These are phyloP conservation scores for Amphipoea oculea DNA, from an alignment of 2,888 invertebrate species.

Conservation along the genomic window DNA sequence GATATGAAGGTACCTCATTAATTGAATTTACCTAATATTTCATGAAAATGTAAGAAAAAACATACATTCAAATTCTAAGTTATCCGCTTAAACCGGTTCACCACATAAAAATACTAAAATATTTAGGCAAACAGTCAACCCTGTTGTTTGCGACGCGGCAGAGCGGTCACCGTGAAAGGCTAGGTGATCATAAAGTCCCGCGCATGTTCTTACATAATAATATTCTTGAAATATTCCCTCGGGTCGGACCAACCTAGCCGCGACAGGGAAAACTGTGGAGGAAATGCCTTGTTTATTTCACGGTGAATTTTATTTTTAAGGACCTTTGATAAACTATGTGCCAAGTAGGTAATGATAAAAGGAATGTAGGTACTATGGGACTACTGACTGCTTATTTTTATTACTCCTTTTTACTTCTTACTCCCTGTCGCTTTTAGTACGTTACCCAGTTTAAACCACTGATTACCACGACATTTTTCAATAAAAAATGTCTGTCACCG, in stretches of 20 bases:
- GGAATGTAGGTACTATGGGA: background rate
- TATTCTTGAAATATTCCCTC: conserved; percentile 87
- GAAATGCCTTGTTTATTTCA: conserved; percentile 2
- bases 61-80: background rate
- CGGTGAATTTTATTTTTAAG: background rate
- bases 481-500: too few relatives aligned
- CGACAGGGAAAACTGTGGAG: conserved; percentile 68
- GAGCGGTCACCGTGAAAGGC: conserved; percentile 88
- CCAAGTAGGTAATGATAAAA: background rate
- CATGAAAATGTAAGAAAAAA: background rate
- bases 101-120: conserved; percentile 25
- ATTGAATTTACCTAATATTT: background rate
- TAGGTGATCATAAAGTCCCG: conserved; percentile 90
- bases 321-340: too few relatives aligned
- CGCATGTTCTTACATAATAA: conserved; percentile 91
- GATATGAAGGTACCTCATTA: background rate
- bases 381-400: background rate
- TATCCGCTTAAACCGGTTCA: conserved; percentile 9
- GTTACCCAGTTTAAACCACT: background rate
- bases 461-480: background rate
- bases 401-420: too few relatives aligned
- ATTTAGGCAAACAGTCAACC: conserved; percentile 70
- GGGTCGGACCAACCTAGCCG: conserved; percentile 72
- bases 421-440: too few relatives aligned
- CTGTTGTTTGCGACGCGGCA: conserved; percentile 78